Percentiles rank a stretch among this genome's conserved stretches.
Evolutionary conservation across 2,888 invertebrate genomes (phyloP).

Genomic region (Carabus problematicus): DNA sequence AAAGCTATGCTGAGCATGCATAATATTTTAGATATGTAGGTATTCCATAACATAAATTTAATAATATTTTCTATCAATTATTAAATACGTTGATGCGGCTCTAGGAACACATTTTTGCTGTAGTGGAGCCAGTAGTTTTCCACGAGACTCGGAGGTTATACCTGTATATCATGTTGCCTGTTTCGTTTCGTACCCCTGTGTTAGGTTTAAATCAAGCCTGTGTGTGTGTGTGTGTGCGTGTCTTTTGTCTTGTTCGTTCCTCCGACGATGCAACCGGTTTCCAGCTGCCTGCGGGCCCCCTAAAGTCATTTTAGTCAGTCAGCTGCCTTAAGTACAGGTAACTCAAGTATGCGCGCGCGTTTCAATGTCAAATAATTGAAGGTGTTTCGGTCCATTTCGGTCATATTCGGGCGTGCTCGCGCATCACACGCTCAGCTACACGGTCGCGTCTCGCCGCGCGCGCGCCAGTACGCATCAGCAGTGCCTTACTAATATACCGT

Average conservation of each 20-base stretch:
- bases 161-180: neutral
- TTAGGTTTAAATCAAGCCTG: neutral
- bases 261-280: conserved; percentile 13
- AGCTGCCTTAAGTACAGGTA: conserved; percentile 1
- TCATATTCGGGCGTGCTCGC: conserved; percentile 39
- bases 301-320: neutral
- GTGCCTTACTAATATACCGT: conserved; percentile 16
- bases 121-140: too few species aligned
- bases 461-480: conserved; percentile 20
- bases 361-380: conserved; percentile 42
- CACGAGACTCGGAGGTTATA: too few species aligned
- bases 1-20: too few species aligned
- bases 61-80: too few species aligned
- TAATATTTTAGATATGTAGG: too few species aligned
- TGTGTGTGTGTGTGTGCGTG: neutral
- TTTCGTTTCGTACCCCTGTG: neutral
- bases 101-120: too few species aligned
- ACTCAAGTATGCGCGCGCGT: conserved; percentile 18
- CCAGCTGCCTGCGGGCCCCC: conserved; percentile 3
- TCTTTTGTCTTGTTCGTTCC: conserved; percentile 2
- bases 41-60: too few species aligned
- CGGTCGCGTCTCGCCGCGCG: conserved; percentile 15
- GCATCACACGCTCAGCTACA: conserved; percentile 24
- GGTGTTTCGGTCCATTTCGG: conserved; percentile 39
- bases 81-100: too few species aligned